A percentile compares a stretch with the other conserved stretches of the same genome.
Conservation (phyloP, 35 echinoderm and acorn worm genomes). For the Chiridota heheva region DNA sequence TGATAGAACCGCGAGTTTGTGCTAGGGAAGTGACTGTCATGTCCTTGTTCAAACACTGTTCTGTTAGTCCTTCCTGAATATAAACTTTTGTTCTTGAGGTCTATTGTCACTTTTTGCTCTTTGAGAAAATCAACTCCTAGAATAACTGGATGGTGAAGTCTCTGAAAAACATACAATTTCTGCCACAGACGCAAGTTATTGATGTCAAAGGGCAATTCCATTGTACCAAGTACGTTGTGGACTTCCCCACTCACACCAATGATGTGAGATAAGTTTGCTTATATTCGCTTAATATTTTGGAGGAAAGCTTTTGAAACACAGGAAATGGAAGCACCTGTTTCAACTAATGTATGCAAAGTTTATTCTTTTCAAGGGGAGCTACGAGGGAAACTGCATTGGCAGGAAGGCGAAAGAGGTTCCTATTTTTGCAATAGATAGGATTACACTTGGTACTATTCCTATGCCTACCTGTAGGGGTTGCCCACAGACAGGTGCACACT, state of each 20-base stretch:
- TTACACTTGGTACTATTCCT: not conserved
- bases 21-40: not conserved
- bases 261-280: slow-evolving; percentile 21
- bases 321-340: slow-evolving; percentile 33
- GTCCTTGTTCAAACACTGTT: not conserved
- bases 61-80: slow-evolving; percentile 34
- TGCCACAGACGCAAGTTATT: slow-evolving; percentile 21
- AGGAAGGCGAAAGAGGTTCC: not conserved
- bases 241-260: slow-evolving; percentile 37
- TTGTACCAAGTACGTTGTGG: slow-evolving; percentile 12
- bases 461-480: slow-evolving; percentile 32
- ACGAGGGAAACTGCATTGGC: slow-evolving; percentile 5
- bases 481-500: slow-evolving; percentile 15
- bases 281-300: not conserved
- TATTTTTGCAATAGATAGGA: slow-evolving; percentile 1
- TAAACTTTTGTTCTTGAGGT: slow-evolving; percentile 10
- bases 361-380: slow-evolving; percentile 14
- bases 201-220: slow-evolving; percentile 32
- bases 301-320: slow-evolving; percentile 23
- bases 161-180: slow-evolving; percentile 42
- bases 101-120: slow-evolving; percentile 40
- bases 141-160: slow-evolving; percentile 26
- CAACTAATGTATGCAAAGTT: slow-evolving; percentile 16
- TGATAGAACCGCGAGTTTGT: not conserved
- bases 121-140: slow-evolving; percentile 35